Evolutionary conservation across 1,140 invertebrate genomes (phyloP), one percentile per base, ranked within the genome.

Genomic region (Euura saliciscinereae): DNA sequence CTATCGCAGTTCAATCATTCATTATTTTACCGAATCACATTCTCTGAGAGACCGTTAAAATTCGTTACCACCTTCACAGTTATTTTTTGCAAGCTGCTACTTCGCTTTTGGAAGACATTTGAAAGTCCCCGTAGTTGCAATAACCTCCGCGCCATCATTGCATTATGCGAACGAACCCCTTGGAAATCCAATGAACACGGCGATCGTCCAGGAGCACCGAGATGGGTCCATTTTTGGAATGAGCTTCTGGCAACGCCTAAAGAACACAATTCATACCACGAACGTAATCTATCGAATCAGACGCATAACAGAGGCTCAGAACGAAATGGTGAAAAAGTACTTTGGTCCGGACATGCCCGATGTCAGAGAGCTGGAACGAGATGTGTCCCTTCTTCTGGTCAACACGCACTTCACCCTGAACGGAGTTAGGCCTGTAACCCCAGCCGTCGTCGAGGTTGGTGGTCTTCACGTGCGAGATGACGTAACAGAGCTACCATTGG

Each of bases 371-470:
- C 75, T 90, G n/a, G 81, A 85, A 46, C 81, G 80, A 68, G 89
- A 89, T 78, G 80, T 88, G 3, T 86, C 87, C 73, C 79, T 92
- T 80, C 69, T 91, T 44, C 87, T 92, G 74, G 51, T 79, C 42
- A 86, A 86, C 71, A 77, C 75, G 11, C 81, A 85, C 75, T 80
- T 75, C 66, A 78, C 76, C 6, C 65, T 84, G 1, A 79, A 74
- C 59, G 72, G 74, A 66, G 77, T 82, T 6, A 66, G 79, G 68
- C 81, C 82, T 3, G 69, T 80, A 7, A 65, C 78, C 43, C 84
- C 84, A 42, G 78, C 78, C 70, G 73, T 82, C 6, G 70, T 86
- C 4, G 81, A 84, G 74, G 78, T 85, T 13, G 84, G 84, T 43
- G 84, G 82, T 45, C 74, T 83, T 51, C 81, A 84, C 72, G 78